Evolutionary conservation across 2,797 vertebrate genomes (phyloP), one percentile per base, ranked within the genome.

Genomic region (Furcifer pardalis): DNA sequence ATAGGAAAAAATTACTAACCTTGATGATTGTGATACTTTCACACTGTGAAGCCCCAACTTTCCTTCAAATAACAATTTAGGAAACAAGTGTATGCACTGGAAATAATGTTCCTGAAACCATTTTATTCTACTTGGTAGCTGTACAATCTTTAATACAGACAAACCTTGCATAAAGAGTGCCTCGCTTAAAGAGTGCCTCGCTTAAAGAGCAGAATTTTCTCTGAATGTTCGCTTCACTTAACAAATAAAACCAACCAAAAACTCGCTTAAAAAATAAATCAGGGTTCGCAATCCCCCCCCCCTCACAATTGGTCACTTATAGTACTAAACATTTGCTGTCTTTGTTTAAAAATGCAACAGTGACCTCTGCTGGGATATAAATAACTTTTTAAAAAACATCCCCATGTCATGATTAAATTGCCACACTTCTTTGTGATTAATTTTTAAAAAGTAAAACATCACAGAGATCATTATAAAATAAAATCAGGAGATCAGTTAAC

Each of bases 351-450:
- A 59, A 80, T 77, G 25, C 63, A 87, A 69, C 30, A 81, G 42
- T 84, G 82, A 80, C 52, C 13, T 60, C 86, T 87, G 63, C 73
- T 84, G 77, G 71, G 52, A 68, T n/a, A 74, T 5, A 59, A 30
- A 10, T n/a, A 17, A 13, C 13, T 68, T 52, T 63, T 71, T 32
- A 56, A 23, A 17, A 17, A 42, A 9, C 7, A 59, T 7, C 7
- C 1, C 60, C 73, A 7, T 56, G n/a, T 59, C 59, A 10, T 59
- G n/a, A n/a, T 73, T 63, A 56, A 46, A 79, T 65, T 75, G 19
- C n/a, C n/a, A 13, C 21, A 32, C 65, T 44, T 62, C 40, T 46
- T 40, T 13, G 30, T 46, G 76, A 49, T 62, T 52, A 52, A n/a
- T 17, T 56, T 42, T 68, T 56, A 0, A 25, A 37, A 52, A 52